Base-by-base conservation (phyloP, 64 coral and sea anemone genomes). In the Pocillopora damicornis region DNA sequence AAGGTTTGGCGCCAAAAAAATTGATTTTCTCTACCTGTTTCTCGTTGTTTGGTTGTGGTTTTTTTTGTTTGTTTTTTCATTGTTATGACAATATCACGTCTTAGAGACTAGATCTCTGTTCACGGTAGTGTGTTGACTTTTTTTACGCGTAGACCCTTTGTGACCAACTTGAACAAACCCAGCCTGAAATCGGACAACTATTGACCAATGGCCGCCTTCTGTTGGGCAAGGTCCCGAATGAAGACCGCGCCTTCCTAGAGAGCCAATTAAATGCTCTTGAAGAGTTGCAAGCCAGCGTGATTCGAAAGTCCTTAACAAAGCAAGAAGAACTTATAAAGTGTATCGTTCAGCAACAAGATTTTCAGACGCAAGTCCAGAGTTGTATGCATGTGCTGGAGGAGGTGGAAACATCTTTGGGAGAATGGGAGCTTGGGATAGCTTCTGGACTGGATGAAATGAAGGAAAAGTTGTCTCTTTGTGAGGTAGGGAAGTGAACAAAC, bases 331-430 rank as follows among this genome's bases (percentile, higher is more conserved):
- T 96, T 20, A 88, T 93, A 69, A 88, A 85, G 20, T 87, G 81
- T 23, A 96, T 96, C 38, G 87, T 96, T 17, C 91, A 93, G 35
- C 90, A 93, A 38, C 91, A 96, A 82, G 94, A 96, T 58, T 93
- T 96, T 72, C 88, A 96, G 68, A 96, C 94, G 3, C 94, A 96
- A 45, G 59, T 96, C 0, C 90, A 96, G 62, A 93, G 83, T 63
- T 96, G 94, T 74, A 83, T 96, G 75, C 91, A 96, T 61, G 84
- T 96, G 18, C 42, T 91, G 30, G 57, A 86, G 62, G 83, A 91
- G 37, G 83, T 91, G 15, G 90, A 91, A 60, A 38, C 82, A 34
- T 86, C 90, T 58, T 75, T 91, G 58, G 73, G 60, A 42, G 85
- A 72, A 9, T 84, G 81, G 81, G 90, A 91, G 30, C 82, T 91